phyloP scores from a whole-genome alignment of 2,888 invertebrate genomes.

The Habroteleia sp. region DNA sequence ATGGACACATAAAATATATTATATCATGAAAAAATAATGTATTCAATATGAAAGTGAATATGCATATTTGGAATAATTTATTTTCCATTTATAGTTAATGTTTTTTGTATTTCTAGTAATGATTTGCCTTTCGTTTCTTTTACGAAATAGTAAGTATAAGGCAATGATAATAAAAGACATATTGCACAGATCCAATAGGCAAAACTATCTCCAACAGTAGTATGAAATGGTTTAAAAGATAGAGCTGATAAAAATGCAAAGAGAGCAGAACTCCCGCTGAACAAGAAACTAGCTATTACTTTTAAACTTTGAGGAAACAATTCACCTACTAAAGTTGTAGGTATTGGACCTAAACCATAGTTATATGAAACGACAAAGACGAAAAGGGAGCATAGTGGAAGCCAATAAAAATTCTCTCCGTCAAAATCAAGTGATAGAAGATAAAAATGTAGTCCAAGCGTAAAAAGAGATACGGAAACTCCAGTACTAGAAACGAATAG shows the following conservation, averaged over 20 bases:
- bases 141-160: conserved; percentile 71
- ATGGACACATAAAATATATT: too few relatives aligned
- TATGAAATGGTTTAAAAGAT: conserved; percentile 73
- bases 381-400: conserved; percentile 72
- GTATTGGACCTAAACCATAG: conserved; percentile 73
- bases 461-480: conserved; percentile 72
- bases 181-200: conserved; percentile 74
- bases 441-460: conserved; percentile 74
- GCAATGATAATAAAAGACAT: conserved; percentile 66
- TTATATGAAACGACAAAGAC: conserved; percentile 69
- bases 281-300: conserved; percentile 71
- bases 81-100: conserved; percentile 42
- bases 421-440: conserved; percentile 66
- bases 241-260: conserved; percentile 70
- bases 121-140: conserved; percentile 76
- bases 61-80: too few relatives aligned
- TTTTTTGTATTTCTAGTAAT: conserved; percentile 73
- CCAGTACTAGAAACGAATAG: conserved; percentile 80
- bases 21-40: too few relatives aligned
- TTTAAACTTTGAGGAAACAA: conserved; percentile 76
- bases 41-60: too few relatives aligned
- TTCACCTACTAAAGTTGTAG: conserved; percentile 74
- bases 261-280: conserved; percentile 68
- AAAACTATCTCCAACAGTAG: conserved; percentile 72
- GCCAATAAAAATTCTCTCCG: conserved; percentile 66